Base-by-base conservation (phyloP, 92 coral and sea anemone genomes). In the Phenganax stokvisi region DNA sequence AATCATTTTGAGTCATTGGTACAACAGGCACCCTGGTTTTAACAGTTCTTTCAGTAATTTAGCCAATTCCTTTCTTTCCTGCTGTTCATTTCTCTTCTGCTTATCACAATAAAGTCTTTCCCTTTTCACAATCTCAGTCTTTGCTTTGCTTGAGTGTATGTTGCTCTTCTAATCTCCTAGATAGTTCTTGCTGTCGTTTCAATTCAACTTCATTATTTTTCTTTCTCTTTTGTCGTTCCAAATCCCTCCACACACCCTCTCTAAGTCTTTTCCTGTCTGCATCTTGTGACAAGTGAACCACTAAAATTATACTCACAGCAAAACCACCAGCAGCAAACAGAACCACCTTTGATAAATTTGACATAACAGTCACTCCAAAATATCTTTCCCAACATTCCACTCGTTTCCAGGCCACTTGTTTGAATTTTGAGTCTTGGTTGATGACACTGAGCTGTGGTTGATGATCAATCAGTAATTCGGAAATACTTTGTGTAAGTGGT, bases 191-290 rank as follows among this genome's bases (percentile, higher is more conserved):
- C 82, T 92, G 97, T 54, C 89, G 88, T 58, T 89, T 77, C 6
- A 87, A 78, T 77, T 90, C 97, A 47, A 80, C 89, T 20, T 74
- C 65, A 65, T 90, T 92, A 53, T 84, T 86, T 58, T 84, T 65
- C 44, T 92, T 92, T n/a, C 86, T 89, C 68, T 89, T 92, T 53
- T 92, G 97, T 61, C 97, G 78, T 71, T 92, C 97, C 71, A 92
- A 84, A 78, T 92, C 97, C 72, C 92, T 85, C n/a, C 84, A 85
- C 15, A 94, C 98, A 0, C 98, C 98, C 72, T 94, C 92, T 60
- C 89, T 74, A 52, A 94, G 87, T 56, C 98, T 87, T 44, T 85
- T 85, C 65, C 98, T 83, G 78, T 94, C 98, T 7, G 91, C 75
- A 16, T 80, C 89, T 84, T 94, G 98, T 90, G 86, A 88, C 52